A percentile compares a stretch with the other conserved stretches of the same genome.
phyloP scores from a whole-genome alignment of 2,888 invertebrate genomes.

The Neuroscelio doddi region DNA sequence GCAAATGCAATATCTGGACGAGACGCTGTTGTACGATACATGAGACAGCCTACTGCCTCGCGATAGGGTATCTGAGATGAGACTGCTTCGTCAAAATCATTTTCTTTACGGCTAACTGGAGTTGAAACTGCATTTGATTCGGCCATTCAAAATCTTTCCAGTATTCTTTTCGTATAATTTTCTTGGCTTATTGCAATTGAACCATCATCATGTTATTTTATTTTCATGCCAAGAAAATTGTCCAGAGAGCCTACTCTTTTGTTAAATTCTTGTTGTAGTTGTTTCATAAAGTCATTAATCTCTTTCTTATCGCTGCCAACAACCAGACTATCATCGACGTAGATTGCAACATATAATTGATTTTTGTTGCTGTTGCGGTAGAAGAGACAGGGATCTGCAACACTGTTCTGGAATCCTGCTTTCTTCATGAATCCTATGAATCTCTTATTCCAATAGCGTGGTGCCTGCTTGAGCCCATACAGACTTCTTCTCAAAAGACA shows the following conservation, averaged over 20 bases:
- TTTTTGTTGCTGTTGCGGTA: constrained; percentile 15
- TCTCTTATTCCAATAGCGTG: constrained; percentile 50
- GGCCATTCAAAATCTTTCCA: constrained; percentile 36
- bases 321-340: constrained; percentile 35
- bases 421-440: constrained; percentile 21
- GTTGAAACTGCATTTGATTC: constrained; percentile 25
- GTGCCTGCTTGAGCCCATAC: constrained; percentile 57
- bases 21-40: constrained; percentile 31
- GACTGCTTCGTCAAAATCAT: not conserved
- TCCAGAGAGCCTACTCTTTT: too few relatives aligned
- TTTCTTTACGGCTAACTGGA: constrained; percentile 15
- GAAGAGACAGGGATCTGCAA: constrained; percentile 35
- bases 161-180: constrained; percentile 20
- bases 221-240: constrained; percentile 42
- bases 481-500: constrained; percentile 52
- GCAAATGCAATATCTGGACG: constrained; percentile 46
- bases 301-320: too few relatives aligned
- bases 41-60: constrained; percentile 37
- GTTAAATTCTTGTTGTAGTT: too few relatives aligned
- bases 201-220: constrained; percentile 16
- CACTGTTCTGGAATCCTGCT: constrained; percentile 21
- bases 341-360: constrained; percentile 19
- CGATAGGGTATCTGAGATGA: constrained; percentile 28
- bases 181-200: constrained; percentile 27
- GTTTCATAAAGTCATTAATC: too few relatives aligned